Conservation (phyloP, 2,797 vertebrate species). For the Myripristis jacobus region DNA sequence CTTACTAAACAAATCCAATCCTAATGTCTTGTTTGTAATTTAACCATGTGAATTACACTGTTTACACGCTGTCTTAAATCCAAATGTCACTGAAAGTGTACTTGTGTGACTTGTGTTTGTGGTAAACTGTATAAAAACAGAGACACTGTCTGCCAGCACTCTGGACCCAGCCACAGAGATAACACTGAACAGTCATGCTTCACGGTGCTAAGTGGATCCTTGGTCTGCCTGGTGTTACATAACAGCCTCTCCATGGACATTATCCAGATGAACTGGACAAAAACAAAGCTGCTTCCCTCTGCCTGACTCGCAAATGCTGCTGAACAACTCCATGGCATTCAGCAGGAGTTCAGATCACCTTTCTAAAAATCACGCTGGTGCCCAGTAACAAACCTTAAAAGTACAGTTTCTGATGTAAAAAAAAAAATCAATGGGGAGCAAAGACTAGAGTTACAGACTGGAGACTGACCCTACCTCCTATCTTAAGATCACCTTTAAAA, state of each 20-base stretch:
- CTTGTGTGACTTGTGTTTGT: neutral
- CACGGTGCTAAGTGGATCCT: constrained; percentile 74
- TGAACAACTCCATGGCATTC: constrained; percentile 45
- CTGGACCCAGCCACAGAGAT: constrained; percentile 45
- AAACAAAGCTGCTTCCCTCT: constrained; percentile 72
- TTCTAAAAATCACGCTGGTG: neutral
- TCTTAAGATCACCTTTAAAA: no score
- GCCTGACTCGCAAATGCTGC: constrained; percentile 62
- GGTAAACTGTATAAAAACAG: neutral
- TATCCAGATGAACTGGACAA: constrained; percentile 76
- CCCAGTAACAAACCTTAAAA: constrained; percentile 20
- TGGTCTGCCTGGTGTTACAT: constrained; percentile 65
- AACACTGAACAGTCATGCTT: constrained; percentile 67
- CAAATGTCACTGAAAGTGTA: neutral
- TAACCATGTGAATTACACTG: neutral
- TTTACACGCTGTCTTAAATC: neutral
- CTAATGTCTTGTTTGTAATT: neutral
- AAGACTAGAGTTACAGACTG: no score
- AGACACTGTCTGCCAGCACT: constrained; percentile 28
- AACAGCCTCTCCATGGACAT: constrained; percentile 73
- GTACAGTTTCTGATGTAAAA: neutral
- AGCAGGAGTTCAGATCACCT: constrained; percentile 20
- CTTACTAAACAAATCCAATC: neutral
- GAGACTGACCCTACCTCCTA: no score
- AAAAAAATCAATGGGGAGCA: no score